Base-by-base conservation (phyloP, 1,140 invertebrate genomes). In the Microplitis mediator region DNA sequence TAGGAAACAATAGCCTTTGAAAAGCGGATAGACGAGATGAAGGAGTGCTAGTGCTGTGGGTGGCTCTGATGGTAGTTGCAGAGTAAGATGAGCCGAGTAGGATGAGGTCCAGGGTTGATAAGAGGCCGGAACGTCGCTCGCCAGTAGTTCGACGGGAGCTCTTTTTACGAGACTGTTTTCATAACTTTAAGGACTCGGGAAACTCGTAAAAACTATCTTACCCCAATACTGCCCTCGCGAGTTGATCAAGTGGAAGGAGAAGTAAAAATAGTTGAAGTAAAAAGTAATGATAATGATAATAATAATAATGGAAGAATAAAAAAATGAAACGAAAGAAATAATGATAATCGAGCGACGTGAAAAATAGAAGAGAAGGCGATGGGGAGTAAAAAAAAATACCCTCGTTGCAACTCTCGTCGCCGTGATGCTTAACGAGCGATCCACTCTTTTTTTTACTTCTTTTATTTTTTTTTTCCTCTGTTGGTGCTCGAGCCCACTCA, bases 401-500 rank as follows among this genome's bases (percentile, higher is more conserved):
- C 63, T 36, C 45, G 14, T 45, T 39, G 35, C 32, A 11, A 35
- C 31, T 39, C 51, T 54, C 51, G 13, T 54, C 61, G 6, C 6
- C 36, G 14, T 16, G 6, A 39, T 51, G 63, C 36, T 65, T 65
- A 65, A 65, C 63, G 63, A 65, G 63, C 63, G 63, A 45, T 45
- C 63, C 39, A 34, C 39, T 50, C 39, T 36, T 62, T 63, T 62
- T 23, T 23, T 23, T 23, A 23, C 58, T 36, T 54, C 32, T 39
- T 31, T 67, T n/a, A 0, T 50, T 51, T 54, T 31, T 65, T 34
- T 60, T 54, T 72, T 58, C 23, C 23, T 23, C 23, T 23, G 23
- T 23, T 23, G 23, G 23, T 23, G 23, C 23, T 60, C 71, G 71
- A 72, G 65, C 71, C 54, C 54, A 60, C 14, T 50, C 64, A 61